phyloP scores from a whole-genome alignment of 2,113 vertebrate species.

The Nyctibius bracteatus region DNA sequence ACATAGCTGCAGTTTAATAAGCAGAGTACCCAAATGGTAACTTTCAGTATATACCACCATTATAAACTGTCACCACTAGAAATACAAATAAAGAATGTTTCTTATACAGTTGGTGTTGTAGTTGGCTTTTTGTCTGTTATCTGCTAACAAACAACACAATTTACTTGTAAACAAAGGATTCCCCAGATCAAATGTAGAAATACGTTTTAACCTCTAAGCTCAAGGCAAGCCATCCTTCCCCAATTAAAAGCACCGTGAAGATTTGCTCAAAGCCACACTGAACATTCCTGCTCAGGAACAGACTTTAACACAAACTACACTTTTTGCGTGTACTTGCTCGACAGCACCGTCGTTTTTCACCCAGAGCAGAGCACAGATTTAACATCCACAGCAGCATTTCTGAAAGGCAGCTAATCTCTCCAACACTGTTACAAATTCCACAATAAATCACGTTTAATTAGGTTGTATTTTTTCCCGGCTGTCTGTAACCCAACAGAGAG shows the following conservation, averaged over 20 bases:
- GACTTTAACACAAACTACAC: background rate
- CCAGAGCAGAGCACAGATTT: background rate
- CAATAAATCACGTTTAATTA: slow-evolving; percentile 27
- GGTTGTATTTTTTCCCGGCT: background rate
- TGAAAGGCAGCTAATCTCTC: slow-evolving; percentile 24
- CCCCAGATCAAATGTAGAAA: background rate
- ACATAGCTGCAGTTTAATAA: background rate
- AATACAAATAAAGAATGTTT: background rate
- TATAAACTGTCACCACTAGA: background rate
- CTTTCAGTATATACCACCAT: background rate
- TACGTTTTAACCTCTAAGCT: background rate
- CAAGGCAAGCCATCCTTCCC: background rate
- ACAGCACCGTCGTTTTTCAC: background rate
- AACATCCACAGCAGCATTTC: background rate
- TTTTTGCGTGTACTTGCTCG: background rate
- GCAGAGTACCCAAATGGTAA: background rate
- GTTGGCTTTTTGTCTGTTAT: background rate
- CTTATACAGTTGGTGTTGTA: background rate
- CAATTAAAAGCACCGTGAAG: background rate
- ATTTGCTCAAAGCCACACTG: background rate
- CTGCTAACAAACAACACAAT: background rate
- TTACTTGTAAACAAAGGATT: slow-evolving; percentile 12
- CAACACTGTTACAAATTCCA: slow-evolving; percentile 9
- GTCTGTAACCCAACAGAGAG: background rate
- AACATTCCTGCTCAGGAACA: background rate